These are phyloP conservation scores for Drosophila paramelanica DNA, from an alignment of 2,888 invertebrate genomes.

Conservation along the genomic window DNA sequence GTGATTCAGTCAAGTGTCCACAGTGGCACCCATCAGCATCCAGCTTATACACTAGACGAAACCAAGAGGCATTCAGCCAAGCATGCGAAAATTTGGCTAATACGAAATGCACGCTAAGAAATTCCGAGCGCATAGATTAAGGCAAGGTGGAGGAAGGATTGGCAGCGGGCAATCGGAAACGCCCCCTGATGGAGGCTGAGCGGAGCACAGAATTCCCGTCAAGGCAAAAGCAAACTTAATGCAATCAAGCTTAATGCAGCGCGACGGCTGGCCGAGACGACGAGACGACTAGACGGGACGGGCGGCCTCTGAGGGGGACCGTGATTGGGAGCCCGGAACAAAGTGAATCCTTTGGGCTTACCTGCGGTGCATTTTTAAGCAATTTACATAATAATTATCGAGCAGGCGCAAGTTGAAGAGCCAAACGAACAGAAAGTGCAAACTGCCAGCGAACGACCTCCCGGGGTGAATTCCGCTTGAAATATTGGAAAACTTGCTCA, in stretches of 20 bases:
- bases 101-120: constrained; percentile 75
- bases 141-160: constrained; percentile 26
- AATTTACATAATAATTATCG: constrained; percentile 82
- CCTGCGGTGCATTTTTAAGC: constrained; percentile 78
- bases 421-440: constrained; percentile 14
- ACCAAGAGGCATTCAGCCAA: constrained; percentile 58
- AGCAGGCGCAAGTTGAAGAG: constrained; percentile 41
- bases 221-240: constrained; percentile 77
- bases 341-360: constrained; percentile 76
- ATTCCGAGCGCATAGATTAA: constrained; percentile 75
- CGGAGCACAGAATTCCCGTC: constrained; percentile 14
- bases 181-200: neutral
- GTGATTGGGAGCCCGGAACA: constrained; percentile 35
- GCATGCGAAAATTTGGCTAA: constrained; percentile 80
- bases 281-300: constrained; percentile 16
- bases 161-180: neutral
- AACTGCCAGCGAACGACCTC: constrained; percentile 25
- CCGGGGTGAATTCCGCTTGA: constrained; percentile 22
- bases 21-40: constrained; percentile 28
- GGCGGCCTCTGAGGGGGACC: neutral
- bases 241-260: constrained; percentile 78
- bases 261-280: constrained; percentile 62
- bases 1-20: constrained; percentile 52
- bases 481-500: constrained; percentile 62
- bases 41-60: constrained; percentile 3